Base-by-base conservation (phyloP, 1,140 invertebrate genomes). In the Drosophila mojavensis region DNA sequence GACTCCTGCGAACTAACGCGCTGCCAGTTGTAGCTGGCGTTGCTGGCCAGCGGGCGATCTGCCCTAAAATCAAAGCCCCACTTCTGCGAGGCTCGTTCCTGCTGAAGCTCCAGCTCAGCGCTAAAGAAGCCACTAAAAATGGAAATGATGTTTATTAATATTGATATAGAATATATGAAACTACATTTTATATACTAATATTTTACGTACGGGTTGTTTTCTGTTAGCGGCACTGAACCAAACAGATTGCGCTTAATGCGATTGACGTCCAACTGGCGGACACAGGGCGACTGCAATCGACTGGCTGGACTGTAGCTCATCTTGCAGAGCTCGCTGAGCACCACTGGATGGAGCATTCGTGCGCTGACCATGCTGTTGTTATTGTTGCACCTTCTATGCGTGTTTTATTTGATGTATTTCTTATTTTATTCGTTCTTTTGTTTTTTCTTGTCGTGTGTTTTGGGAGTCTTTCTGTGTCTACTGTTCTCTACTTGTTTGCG, bases 11-110 rank as follows among this genome's bases (percentile, higher is more conserved):
- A 71, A 33, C 90, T 85, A 6, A 92, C 91, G 13, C 90, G 88
- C 47, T 92, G 91, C 91, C 91, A 92, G 15, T 81, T 81, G 51
- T 61, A 92, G 33, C 75, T 75, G 33, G 81, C 72, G 45, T 70
- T 91, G 7, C 63, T 55, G n/a, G 41, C 13, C 33, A 92, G 53
- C 1, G 91, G 91, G 45, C 73, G 72, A 24, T 91, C 91, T 51
- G 67, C 72, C 15, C 85, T 85, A 56, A 92, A 92, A 73, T 92
- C 91, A 51, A 92, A 92, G 43, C 91, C 91, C 91, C 91, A 92
- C 56, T 91, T 92, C 50, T 91, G 79, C 15, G 73, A 76, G 26
- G 91, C 90, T 36, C 59, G 20, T 11, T 92, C 85, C 60, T 92
- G 91, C 28, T 88, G 75, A 50, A 78, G 80, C 28, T 92, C 91